Evolutionary conservation across 2,888 invertebrate genomes (phyloP).

Genomic region (Lucinisca nassula): DNA sequence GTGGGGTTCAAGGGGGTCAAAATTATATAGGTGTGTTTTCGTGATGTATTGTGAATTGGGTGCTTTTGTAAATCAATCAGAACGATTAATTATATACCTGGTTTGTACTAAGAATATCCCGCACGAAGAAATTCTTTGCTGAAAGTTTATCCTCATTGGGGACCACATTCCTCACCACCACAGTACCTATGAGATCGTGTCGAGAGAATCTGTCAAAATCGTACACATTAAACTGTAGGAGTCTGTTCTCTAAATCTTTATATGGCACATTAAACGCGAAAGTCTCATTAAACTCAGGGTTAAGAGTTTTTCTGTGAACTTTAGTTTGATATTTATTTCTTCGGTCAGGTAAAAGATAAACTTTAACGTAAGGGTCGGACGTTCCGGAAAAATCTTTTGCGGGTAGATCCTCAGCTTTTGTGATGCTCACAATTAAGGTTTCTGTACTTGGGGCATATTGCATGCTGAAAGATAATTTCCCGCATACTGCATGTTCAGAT

Average conservation of each 20-base stretch:
- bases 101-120: slow-evolving; percentile 93
- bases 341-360: slow-evolving; percentile 94
- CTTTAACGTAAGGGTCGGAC: slow-evolving; percentile 96
- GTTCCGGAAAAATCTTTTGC: slow-evolving; percentile 95
- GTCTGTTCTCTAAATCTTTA: slow-evolving; percentile 93
- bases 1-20: too few relatives aligned
- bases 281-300: slow-evolving; percentile 95
- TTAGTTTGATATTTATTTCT: slow-evolving; percentile 96
- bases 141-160: slow-evolving; percentile 92
- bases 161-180: slow-evolving; percentile 93
- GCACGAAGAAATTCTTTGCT: slow-evolving; percentile 94
- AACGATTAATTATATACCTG: too few relatives aligned
- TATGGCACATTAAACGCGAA: slow-evolving; percentile 94
- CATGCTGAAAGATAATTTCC: slow-evolving; percentile 94
- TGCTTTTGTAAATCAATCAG: too few relatives aligned
- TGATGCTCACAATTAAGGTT: slow-evolving; percentile 93
- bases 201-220: slow-evolving; percentile 96
- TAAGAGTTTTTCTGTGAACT: slow-evolving; percentile 93
- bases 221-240: slow-evolving; percentile 95
- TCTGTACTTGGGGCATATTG: slow-evolving; percentile 94
- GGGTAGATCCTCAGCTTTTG: slow-evolving; percentile 93
- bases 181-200: slow-evolving; percentile 95
- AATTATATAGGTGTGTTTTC: too few relatives aligned
- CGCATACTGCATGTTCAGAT: slow-evolving; percentile 89
- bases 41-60: too few relatives aligned